Evolutionary conservation across 2,888 invertebrate genomes (phyloP).

Genomic region (Endomychus coccineus): DNA sequence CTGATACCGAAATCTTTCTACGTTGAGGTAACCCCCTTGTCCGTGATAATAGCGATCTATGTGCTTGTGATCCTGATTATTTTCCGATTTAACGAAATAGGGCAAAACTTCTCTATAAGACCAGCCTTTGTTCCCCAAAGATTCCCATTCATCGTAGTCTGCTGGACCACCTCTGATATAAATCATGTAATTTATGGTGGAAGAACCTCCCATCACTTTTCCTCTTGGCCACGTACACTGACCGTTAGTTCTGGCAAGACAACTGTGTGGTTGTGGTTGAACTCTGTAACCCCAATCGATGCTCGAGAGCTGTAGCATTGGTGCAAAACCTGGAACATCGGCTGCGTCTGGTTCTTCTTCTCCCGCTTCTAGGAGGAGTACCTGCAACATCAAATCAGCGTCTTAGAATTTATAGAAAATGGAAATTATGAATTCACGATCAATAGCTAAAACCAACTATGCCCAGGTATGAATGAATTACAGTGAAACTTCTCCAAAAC

Average conservation of each 20-base stretch:
- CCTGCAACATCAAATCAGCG: constrained; percentile 41
- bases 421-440: no score
- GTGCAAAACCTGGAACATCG: constrained; percentile 58
- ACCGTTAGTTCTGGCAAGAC: constrained; percentile 51
- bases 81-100: constrained; percentile 62
- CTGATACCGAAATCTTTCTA: constrained; percentile 56
- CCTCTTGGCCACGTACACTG: constrained; percentile 57
- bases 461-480: no score
- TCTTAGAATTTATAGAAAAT: no score
- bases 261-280: constrained; percentile 55
- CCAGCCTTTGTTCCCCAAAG: constrained; percentile 57
- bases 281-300: constrained; percentile 67
- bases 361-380: constrained; percentile 60
- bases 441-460: no score
- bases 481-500: no score
- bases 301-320: constrained; percentile 51
- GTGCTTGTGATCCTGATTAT: constrained; percentile 51
- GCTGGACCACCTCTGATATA: constrained; percentile 53
- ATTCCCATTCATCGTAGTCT: constrained; percentile 61
- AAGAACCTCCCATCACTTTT: constrained; percentile 61
- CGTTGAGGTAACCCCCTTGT: constrained; percentile 55
- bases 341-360: constrained; percentile 60
- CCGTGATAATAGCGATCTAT: constrained; percentile 52
- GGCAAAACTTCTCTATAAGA: constrained; percentile 57
- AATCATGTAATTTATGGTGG: constrained; percentile 60